Conservation (phyloP, 2,113 vertebrate genomes). For the Dinomys branickii region DNA sequence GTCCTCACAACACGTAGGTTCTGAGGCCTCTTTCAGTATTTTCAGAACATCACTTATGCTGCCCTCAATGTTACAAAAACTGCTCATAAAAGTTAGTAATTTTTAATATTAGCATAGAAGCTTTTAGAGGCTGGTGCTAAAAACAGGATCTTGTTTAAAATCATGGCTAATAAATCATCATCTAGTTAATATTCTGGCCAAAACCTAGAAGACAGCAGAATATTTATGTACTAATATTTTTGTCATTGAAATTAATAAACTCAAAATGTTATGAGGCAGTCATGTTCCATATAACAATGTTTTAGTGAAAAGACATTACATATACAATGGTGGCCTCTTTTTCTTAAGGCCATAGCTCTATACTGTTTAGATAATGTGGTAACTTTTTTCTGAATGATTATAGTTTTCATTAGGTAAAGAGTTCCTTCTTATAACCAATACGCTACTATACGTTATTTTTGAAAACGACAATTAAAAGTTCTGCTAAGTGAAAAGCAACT, state of each 20-base stretch:
- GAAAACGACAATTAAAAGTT: background rate
- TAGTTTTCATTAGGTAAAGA: slow-evolving; percentile 10
- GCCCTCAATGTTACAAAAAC: background rate
- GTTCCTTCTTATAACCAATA: background rate
- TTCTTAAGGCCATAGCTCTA: background rate
- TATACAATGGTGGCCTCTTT: background rate
- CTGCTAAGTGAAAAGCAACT: background rate
- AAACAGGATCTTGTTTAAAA: background rate
- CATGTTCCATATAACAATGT: background rate
- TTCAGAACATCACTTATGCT: background rate
- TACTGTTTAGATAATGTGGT: slow-evolving; percentile 1
- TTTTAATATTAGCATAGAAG: background rate
- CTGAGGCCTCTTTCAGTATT: background rate
- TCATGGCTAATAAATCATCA: background rate
- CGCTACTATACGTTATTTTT: background rate
- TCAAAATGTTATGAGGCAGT: background rate
- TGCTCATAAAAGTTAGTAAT: background rate
- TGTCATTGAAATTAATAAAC: background rate
- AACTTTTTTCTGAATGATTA: background rate
- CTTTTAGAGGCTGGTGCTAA: background rate
- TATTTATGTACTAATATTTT: background rate
- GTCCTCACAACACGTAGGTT: background rate
- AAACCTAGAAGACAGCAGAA: background rate
- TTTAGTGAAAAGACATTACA: background rate
- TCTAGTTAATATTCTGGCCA: background rate